These are phyloP conservation scores for Syngnathus typhle DNA, from an alignment of 2,113 vertebrate species.

Conservation along the genomic window DNA sequence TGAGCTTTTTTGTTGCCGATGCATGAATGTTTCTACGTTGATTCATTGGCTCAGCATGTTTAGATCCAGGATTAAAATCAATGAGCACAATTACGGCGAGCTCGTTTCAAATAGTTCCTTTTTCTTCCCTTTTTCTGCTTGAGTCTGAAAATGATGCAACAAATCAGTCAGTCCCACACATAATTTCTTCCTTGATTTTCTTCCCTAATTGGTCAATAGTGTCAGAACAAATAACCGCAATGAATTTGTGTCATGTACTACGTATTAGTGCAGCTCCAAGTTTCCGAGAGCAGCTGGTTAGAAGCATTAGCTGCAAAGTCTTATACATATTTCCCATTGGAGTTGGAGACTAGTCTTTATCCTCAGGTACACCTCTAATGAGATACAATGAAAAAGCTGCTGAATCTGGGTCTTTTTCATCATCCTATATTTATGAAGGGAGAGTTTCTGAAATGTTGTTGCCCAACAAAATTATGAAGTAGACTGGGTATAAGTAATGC, in stretches of 20 bases:
- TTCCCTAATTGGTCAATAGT: not conserved
- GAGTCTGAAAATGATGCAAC: constrained; percentile 20
- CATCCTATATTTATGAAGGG: too few species aligned
- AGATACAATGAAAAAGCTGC: not conserved
- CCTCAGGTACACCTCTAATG: not conserved
- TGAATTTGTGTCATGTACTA: not conserved
- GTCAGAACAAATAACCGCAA: not conserved
- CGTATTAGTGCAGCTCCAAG: not conserved
- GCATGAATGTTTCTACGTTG: constrained; percentile 54
- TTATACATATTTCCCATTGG: not conserved
- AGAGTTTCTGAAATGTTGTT: too few species aligned
- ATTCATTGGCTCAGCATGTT: constrained; percentile 47
- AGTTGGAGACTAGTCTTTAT: not conserved
- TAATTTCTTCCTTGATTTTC: constrained; percentile 24
- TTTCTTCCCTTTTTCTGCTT: constrained; percentile 25
- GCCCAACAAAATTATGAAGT: too few species aligned
- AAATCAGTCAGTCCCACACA: constrained; percentile 24
- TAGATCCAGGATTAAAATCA: constrained; percentile 44
- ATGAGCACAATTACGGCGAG: constrained; percentile 34
- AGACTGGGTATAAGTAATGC: too few species aligned
- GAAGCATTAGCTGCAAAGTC: not conserved
- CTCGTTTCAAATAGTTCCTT: constrained; percentile 33
- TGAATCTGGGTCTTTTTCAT: too few species aligned
- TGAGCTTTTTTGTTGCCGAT: constrained; percentile 41
- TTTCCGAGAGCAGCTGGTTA: not conserved